These are phyloP conservation scores for Microctonus brassicae DNA, from an alignment of 2,888 invertebrate genomes.

Conservation along the genomic window DNA sequence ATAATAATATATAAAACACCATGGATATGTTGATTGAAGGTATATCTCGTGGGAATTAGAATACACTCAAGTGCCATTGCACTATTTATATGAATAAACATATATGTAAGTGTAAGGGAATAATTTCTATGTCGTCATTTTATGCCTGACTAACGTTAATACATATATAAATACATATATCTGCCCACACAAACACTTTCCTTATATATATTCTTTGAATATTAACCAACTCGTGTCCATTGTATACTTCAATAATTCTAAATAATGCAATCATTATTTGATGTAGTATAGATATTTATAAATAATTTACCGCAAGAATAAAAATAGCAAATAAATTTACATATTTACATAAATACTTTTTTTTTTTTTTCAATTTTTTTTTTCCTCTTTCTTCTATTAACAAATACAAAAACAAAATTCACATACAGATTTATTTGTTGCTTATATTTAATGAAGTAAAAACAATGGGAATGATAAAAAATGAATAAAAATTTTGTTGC, in stretches of 20 bases:
- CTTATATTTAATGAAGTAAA: too few relatives aligned
- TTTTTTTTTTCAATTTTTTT: not conserved
- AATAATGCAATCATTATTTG: constrained; percentile 25
- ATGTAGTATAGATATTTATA: not conserved
- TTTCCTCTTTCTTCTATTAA: too few relatives aligned
- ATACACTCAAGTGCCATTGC: constrained; percentile 18
- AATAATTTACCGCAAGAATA: not conserved
- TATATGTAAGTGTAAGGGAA: not conserved
- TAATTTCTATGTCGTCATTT: constrained; percentile 32
- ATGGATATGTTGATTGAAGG: constrained; percentile 3
- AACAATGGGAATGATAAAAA: not conserved
- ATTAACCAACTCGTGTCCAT: constrained; percentile 11
- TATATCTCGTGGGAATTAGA: constrained; percentile 34
- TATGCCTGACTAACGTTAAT: constrained; percentile 18
- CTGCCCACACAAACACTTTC: constrained; percentile 14
- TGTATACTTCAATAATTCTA: constrained; percentile 27
- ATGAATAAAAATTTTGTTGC: not conserved
- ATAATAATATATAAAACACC: constrained; percentile 9
- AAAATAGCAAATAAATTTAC: not conserved
- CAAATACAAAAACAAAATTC: too few relatives aligned
- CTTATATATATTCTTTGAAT: not conserved
- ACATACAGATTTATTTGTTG: too few relatives aligned
- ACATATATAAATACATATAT: constrained; percentile 8
- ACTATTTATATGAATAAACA: not conserved
- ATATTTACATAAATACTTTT: not conserved